Conservation (phyloP, 1,140 invertebrate genomes). For the Euglossa dilemma region DNA sequence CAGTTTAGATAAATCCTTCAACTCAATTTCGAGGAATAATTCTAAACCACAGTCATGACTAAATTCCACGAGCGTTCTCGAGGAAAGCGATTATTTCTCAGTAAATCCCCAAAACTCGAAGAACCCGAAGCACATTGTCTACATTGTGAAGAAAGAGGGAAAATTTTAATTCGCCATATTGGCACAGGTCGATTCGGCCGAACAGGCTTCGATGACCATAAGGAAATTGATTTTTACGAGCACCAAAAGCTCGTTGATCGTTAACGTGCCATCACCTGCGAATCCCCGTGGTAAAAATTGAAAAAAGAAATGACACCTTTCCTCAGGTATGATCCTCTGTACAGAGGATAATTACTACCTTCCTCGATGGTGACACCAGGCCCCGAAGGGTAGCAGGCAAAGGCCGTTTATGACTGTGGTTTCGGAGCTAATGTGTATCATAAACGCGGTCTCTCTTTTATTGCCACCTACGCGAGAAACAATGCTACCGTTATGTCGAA, state of each 20-base stretch:
- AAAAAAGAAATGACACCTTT: background rate
- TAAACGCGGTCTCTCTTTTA: conserved; percentile 12
- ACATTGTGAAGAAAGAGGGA: background rate
- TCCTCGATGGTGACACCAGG: background rate
- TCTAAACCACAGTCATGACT: too few relatives aligned
- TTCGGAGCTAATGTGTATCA: conserved; percentile 25
- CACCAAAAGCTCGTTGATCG: background rate
- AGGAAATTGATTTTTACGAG: background rate
- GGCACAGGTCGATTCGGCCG: background rate
- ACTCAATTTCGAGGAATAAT: too few relatives aligned
- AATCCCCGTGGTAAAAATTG: background rate
- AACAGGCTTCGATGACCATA: background rate
- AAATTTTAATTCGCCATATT: background rate
- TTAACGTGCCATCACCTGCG: background rate
- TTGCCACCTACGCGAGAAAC: background rate
- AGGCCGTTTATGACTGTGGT: conserved; percentile 29
- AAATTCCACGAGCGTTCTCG: too few relatives aligned
- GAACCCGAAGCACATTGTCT: background rate
- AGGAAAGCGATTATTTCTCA: background rate
- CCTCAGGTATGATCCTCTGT: background rate
- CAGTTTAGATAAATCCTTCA: too few relatives aligned
- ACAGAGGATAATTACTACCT: background rate
- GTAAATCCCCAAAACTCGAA: too few relatives aligned
- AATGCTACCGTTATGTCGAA: conserved; percentile 17
- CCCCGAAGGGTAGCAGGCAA: background rate